These are phyloP conservation scores for Diuraphis noxia DNA, from an alignment of 1,140 invertebrate genomes.

Conservation along the genomic window DNA sequence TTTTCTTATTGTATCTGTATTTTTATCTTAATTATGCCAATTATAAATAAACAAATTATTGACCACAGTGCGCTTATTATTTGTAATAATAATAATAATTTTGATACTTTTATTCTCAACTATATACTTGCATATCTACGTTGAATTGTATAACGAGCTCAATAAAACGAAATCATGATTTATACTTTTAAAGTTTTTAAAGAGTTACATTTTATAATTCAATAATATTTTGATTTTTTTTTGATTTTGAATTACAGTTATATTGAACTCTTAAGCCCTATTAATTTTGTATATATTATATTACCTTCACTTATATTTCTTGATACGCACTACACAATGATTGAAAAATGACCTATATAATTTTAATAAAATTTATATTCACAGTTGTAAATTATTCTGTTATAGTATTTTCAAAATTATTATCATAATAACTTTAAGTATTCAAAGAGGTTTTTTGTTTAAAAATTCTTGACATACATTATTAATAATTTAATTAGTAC, in stretches of 20 bases:
- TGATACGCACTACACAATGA: neutral
- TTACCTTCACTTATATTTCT: neutral
- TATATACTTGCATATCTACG: neutral
- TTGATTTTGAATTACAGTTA: too few species aligned
- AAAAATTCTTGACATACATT: neutral
- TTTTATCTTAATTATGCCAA: neutral
- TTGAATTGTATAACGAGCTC: neutral
- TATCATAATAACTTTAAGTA: neutral
- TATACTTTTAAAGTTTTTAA: neutral
- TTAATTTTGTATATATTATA: too few species aligned
- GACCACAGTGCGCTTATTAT: neutral
- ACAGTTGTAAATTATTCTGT: neutral
- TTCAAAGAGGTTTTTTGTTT: neutral
- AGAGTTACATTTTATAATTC: neutral
- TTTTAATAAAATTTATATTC: neutral
- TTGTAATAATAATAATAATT: neutral
- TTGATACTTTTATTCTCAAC: neutral
- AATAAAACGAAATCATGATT: neutral
- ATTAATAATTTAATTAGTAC: neutral
- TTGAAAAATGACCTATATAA: neutral
- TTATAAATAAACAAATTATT: neutral
- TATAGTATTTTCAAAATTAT: too few species aligned
- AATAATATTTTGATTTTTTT: neutral
- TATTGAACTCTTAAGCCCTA: too few species aligned
- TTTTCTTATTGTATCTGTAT: neutral